These are phyloP conservation scores for Drosophila acutilabella DNA, from an alignment of 2,888 invertebrate genomes.

Conservation along the genomic window DNA sequence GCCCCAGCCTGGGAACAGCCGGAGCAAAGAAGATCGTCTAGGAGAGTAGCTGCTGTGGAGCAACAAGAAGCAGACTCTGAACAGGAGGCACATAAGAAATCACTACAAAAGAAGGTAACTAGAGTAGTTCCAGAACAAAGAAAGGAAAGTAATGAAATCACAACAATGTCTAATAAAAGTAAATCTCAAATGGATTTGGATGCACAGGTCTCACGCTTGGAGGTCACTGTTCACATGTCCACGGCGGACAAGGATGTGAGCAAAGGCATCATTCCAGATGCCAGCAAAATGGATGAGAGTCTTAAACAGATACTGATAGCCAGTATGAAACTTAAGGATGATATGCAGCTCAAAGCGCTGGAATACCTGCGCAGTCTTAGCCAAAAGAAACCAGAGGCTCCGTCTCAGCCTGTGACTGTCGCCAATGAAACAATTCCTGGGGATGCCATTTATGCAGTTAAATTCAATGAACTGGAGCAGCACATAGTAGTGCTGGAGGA, in stretches of 20 bases:
- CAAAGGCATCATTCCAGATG: conserved; percentile 6
- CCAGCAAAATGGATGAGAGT: conserved; percentile 21
- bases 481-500: conserved; percentile 60
- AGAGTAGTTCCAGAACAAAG: neutral
- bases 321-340: conserved; percentile 89
- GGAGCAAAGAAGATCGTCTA: neutral
- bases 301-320: conserved; percentile 87
- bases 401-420: conserved; percentile 12
- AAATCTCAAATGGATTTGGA: conserved; percentile 5
- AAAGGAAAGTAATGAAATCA: neutral
- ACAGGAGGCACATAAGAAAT: neutral
- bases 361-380: conserved; percentile 48
- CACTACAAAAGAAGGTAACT: conserved; percentile 7
- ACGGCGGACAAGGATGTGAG: too few species aligned
- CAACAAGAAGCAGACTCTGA: conserved; percentile 8
- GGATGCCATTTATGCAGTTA: conserved; percentile 47
- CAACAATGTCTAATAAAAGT: too few species aligned
- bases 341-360: conserved; percentile 87
- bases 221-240: conserved; percentile 28
- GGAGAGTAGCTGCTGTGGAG: neutral
- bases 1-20: neutral
- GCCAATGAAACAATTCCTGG: neutral
- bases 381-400: conserved; percentile 1
- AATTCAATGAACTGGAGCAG: conserved; percentile 64
- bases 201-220: conserved; percentile 21